Evolutionary conservation across 2,888 invertebrate species (phyloP).

Genomic region (Drosophila greeni): DNA sequence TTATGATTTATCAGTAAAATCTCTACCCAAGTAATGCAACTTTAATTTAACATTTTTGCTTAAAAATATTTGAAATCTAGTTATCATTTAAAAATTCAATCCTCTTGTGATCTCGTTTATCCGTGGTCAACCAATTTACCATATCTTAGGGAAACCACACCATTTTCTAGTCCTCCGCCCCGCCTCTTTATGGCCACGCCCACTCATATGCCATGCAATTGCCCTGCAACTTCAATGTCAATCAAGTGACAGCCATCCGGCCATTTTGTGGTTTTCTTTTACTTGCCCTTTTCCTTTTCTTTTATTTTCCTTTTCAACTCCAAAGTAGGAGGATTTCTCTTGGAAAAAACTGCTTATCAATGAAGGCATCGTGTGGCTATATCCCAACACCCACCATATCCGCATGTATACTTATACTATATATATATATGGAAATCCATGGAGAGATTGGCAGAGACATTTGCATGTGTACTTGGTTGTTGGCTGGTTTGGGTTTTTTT

Average conservation of each 20-base stretch:
- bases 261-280: slow-evolving; percentile 27
- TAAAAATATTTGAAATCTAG: not conserved
- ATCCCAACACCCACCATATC: slow-evolving; percentile 15
- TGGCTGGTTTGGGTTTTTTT: slow-evolving; percentile 16
- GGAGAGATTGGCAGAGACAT: slow-evolving; percentile 32
- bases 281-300: slow-evolving; percentile 2
- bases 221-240: slow-evolving; percentile 50
- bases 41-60: no score
- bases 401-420: slow-evolving; percentile 9
- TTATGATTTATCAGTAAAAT: not conserved
- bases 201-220: slow-evolving; percentile 36
- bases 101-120: not conserved
- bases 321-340: slow-evolving; percentile 2
- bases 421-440: slow-evolving; percentile 11
- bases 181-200: slow-evolving; percentile 21
- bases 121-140: slow-evolving; percentile 13
- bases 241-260: slow-evolving; percentile 49
- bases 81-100: not conserved
- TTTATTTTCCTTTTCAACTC: slow-evolving; percentile 33
- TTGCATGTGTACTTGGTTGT: slow-evolving; percentile 41
- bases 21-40: not conserved
- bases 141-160: not conserved
- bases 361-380: slow-evolving; percentile 51
- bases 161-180: slow-evolving; percentile 14
- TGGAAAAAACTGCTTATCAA: slow-evolving; percentile 53